Percentiles rank a stretch among this genome's conserved stretches.
These are phyloP conservation scores for Natator depressus DNA, from an alignment of 2,113 vertebrate species.

Conservation along the genomic window DNA sequence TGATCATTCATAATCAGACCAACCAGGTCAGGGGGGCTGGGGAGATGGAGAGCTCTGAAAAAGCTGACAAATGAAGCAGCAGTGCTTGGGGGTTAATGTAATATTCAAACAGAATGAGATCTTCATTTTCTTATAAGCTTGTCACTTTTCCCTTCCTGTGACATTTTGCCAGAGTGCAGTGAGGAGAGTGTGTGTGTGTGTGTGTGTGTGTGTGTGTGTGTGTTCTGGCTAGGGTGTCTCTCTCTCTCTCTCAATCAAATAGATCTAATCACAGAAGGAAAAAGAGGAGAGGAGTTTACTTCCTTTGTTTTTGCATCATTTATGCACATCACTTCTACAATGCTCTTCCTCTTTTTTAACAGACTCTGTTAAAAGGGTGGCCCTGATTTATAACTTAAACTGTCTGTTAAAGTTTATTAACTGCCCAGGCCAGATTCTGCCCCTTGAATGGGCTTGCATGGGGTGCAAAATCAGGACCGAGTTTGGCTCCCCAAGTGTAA, in stretches of 20 bases:
- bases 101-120: slow-evolving; percentile 74
- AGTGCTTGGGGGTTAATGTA: slow-evolving; percentile 70
- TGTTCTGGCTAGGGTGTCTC: too few relatives aligned
- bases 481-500: too few relatives aligned
- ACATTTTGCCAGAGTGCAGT: not conserved
- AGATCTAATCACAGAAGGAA: not conserved
- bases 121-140: slow-evolving; percentile 63
- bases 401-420: not conserved
- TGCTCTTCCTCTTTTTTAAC: not conserved
- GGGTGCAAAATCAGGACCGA: not conserved
- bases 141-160: slow-evolving; percentile 66
- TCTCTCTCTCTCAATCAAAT: not conserved
- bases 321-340: not conserved
- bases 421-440: not conserved
- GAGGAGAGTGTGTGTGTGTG: too few relatives aligned
- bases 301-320: fast-evolving
- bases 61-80: slow-evolving; percentile 79
- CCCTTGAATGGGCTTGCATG: not conserved
- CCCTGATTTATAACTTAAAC: not conserved
- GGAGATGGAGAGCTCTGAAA: slow-evolving; percentile 63
- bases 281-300: not conserved
- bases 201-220: not conserved
- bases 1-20: slow-evolving; percentile 85
- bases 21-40: slow-evolving; percentile 76
- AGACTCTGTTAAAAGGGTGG: not conserved